A percentile compares a stretch with the other conserved stretches of the same genome.
Conservation (phyloP, 2,113 vertebrate species). For the Thomomys bottae region DNA sequence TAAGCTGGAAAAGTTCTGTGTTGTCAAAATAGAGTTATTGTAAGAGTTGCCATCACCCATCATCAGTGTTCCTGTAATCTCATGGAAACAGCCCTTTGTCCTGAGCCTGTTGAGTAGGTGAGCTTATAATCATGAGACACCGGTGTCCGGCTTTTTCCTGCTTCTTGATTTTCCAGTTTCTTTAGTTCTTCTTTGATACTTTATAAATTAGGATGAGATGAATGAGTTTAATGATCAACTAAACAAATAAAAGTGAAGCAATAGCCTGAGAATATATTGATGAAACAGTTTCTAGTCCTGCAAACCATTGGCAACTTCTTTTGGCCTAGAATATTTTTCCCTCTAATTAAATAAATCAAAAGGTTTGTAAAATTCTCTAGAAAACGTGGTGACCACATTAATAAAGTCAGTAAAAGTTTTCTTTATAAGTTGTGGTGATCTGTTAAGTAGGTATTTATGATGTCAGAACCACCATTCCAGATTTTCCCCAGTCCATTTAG, state of each 20-base stretch:
- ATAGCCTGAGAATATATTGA: background rate
- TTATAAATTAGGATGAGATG: conserved; percentile 29
- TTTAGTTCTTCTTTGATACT: conserved; percentile 40
- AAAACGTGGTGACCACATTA: conserved; percentile 82
- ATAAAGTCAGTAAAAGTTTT: conserved; percentile 69
- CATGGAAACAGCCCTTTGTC: background rate
- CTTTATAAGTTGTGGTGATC: conserved; percentile 77
- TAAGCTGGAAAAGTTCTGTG: background rate
- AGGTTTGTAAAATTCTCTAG: conserved; percentile 65
- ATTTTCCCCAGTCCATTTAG: conserved; percentile 82
- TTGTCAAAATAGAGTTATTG: background rate
- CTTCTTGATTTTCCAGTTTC: background rate
- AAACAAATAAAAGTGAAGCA: conserved; percentile 55
- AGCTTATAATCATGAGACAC: too few species aligned
- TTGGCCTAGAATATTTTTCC: conserved; percentile 49
- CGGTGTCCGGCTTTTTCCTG: background rate
- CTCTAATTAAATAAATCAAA: conserved; percentile 71
- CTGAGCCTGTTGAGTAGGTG: background rate
- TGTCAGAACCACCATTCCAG: conserved; percentile 81
- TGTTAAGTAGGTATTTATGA: conserved; percentile 80
- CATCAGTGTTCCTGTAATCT: background rate
- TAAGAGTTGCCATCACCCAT: conserved; percentile 20
- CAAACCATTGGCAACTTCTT: conserved; percentile 29
- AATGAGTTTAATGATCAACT: conserved; percentile 43
- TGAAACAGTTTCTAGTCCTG: background rate